phyloP scores from a whole-genome alignment of 2,888 invertebrate genomes.

The Pristionchus entomophagus region DNA sequence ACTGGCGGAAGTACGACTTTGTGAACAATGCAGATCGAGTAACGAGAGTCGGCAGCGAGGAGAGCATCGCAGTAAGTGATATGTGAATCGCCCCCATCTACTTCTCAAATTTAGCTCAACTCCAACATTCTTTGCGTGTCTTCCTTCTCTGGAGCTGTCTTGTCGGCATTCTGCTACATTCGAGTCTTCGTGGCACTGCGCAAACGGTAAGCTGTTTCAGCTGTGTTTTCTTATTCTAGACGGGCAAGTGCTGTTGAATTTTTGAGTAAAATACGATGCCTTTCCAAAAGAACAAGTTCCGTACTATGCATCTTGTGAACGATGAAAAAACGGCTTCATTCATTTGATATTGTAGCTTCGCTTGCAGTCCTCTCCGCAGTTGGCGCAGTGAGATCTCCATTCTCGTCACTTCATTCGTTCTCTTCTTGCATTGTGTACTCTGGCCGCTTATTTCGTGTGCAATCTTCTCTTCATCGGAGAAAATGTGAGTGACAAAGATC shows the following conservation, averaged over 20 bases:
- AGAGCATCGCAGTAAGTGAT: neutral
- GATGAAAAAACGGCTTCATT: too few relatives aligned
- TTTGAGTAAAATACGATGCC: too few relatives aligned
- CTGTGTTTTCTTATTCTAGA: neutral
- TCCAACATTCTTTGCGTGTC: neutral
- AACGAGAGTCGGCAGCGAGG: neutral
- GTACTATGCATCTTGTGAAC: too few relatives aligned
- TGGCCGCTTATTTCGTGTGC: slow-evolving; percentile 17
- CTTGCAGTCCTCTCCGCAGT: neutral
- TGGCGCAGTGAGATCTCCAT: neutral
- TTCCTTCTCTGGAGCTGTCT: neutral
- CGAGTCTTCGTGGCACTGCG: neutral
- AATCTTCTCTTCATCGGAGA: neutral
- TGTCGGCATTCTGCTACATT: neutral
- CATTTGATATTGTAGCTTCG: too few relatives aligned
- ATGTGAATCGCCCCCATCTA: neutral
- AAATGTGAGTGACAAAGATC: neutral
- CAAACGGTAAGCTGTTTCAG: neutral
- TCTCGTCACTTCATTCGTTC: slow-evolving; percentile 11
- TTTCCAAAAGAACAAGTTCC: too few relatives aligned
- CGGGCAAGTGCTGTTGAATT: too few relatives aligned
- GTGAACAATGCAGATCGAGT: neutral
- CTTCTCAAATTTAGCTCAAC: neutral
- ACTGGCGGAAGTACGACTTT: neutral
- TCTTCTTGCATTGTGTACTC: neutral